Conservation (phyloP, 2,113 vertebrate species). For the Oostethus manadensis region DNA sequence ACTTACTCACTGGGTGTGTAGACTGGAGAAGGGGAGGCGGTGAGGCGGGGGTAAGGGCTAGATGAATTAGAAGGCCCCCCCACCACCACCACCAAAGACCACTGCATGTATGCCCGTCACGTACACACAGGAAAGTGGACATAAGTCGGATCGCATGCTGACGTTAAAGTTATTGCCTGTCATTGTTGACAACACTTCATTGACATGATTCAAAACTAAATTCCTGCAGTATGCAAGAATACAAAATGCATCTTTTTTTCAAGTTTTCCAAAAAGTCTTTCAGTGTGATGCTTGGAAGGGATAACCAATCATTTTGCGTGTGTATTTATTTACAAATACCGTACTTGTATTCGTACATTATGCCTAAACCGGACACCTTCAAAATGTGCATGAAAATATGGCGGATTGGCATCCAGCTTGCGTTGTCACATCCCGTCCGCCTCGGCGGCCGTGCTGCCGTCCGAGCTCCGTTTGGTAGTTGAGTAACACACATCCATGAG, state of each 20-base stretch:
- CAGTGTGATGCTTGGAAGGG: no score
- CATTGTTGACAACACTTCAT: not conserved
- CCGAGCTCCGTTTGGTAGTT: conserved; percentile 18
- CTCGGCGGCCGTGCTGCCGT: conserved; percentile 50
- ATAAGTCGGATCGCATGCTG: no score
- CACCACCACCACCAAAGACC: not conserved
- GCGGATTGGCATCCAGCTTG: not conserved
- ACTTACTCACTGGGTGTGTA: conserved; percentile 61
- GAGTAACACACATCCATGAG: conserved; percentile 68
- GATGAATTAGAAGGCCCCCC: not conserved
- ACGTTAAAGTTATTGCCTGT: no score
- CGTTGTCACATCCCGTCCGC: not conserved
- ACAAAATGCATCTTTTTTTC: not conserved
- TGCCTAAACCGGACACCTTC: no score
- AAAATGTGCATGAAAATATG: no score
- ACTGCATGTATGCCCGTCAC: no score
- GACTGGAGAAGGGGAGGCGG: conserved; percentile 27
- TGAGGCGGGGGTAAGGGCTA: not conserved
- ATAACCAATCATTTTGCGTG: not conserved
- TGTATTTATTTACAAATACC: not conserved
- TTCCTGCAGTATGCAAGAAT: not conserved
- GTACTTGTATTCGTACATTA: no score
- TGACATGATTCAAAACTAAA: not conserved
- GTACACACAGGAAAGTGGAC: no score
- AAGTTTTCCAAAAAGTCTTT: not conserved